phyloP scores from a whole-genome alignment of 1,140 invertebrate species.

The Zophobas atratus region DNA sequence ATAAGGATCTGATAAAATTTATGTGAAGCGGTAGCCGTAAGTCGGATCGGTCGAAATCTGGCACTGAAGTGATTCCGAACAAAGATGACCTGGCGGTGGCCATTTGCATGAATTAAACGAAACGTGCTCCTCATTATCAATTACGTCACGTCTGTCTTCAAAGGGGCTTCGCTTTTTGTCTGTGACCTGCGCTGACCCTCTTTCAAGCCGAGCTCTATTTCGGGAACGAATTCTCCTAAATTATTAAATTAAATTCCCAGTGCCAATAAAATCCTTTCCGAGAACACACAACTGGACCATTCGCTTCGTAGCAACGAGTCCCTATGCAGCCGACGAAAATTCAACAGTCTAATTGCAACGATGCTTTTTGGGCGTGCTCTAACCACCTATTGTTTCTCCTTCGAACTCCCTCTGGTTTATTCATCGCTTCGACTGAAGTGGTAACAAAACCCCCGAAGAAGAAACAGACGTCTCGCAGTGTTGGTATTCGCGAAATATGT shows the following conservation, averaged over 20 bases:
- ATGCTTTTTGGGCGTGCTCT: background rate
- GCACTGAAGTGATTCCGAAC: background rate
- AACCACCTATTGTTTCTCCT: background rate
- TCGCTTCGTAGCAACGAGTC: background rate
- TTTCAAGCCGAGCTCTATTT: no score
- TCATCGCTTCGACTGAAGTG: background rate
- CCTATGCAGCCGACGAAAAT: background rate
- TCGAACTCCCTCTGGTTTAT: constrained; percentile 8
- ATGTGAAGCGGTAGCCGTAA: background rate
- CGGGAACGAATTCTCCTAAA: no score
- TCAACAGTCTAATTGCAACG: background rate
- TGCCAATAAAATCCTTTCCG: no score
- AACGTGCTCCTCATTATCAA: constrained; percentile 37
- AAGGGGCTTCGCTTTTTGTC: background rate
- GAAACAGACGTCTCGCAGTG: background rate
- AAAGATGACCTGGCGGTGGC: constrained; percentile 1
- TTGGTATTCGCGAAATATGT: constrained; percentile 34
- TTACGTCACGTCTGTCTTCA: constrained; percentile 25
- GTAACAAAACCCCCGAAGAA: background rate
- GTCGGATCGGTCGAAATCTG: background rate
- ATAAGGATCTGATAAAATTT: background rate
- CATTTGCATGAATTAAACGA: constrained; percentile 42
- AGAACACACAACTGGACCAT: background rate
- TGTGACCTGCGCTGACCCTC: constrained; percentile 21
- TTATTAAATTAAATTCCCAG: background rate